These are phyloP conservation scores for Adelognathus sp. DNA, from an alignment of 2,888 invertebrate species.

Conservation along the genomic window DNA sequence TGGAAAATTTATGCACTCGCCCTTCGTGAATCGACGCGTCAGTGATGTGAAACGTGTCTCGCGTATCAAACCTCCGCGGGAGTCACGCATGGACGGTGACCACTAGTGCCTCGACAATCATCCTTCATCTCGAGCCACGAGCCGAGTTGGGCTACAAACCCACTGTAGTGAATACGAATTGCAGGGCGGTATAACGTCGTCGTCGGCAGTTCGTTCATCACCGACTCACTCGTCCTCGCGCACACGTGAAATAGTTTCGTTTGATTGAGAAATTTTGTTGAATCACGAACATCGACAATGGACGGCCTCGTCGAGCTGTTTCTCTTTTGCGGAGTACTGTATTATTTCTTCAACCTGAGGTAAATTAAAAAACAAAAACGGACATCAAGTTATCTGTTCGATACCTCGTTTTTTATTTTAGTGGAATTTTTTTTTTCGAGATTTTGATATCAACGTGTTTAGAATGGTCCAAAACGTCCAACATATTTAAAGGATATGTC, in stretches of 20 bases:
- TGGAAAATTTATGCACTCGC: constrained; percentile 55
- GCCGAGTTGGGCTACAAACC: too few relatives aligned
- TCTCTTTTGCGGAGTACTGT: constrained; percentile 84
- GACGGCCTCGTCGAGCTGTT: constrained; percentile 85
- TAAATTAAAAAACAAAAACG: too few relatives aligned
- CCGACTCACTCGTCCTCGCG: too few relatives aligned
- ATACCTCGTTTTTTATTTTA: not conserved
- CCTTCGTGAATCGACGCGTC: constrained; percentile 52
- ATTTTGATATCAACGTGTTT: not conserved
- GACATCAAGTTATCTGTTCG: not conserved
- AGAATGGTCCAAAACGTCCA: too few relatives aligned
- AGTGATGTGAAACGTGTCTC: constrained; percentile 59
- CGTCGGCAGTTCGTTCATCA: too few relatives aligned
- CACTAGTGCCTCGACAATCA: not conserved
- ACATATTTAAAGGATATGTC: too few relatives aligned
- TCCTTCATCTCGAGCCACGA: constrained; percentile 20
- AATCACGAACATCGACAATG: constrained; percentile 72
- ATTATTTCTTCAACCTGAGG: constrained; percentile 86
- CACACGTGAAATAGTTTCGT: too few relatives aligned
- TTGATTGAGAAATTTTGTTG: too few relatives aligned
- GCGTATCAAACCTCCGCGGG: constrained; percentile 13
- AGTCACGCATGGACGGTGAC: constrained; percentile 40
- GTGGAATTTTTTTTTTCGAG: not conserved
- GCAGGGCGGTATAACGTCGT: not conserved
- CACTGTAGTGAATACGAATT: constrained; percentile 20